Evolutionary conservation across 92 coral and sea anemone species (phyloP).

Genomic region (Phenganax stokvisi): DNA sequence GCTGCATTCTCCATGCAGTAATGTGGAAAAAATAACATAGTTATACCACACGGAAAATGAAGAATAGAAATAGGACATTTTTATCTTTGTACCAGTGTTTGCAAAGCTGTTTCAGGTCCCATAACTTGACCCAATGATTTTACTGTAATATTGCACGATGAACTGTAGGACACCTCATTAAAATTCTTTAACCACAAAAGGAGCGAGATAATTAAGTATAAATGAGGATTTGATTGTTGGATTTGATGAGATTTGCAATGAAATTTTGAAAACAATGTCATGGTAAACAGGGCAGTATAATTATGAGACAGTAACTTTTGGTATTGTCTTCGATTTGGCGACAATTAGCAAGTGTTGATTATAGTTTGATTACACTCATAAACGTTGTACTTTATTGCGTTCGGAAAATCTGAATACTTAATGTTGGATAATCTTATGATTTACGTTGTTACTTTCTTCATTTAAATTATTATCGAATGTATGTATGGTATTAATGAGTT

Average conservation of each 20-base stretch:
- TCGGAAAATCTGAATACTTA: not conserved
- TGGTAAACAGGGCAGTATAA: not conserved
- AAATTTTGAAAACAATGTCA: not conserved
- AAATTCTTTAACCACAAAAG: slow-evolving; percentile 36
- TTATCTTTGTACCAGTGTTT: not conserved
- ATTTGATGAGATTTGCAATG: slow-evolving; percentile 17
- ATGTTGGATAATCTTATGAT: not conserved
- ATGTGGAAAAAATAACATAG: not conserved
- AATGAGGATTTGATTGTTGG: slow-evolving; percentile 7
- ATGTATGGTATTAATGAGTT: no score
- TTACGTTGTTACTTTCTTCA: not conserved
- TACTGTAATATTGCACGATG: slow-evolving; percentile 19
- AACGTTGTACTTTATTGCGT: not conserved
- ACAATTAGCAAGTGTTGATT: no score
- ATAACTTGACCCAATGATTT: not conserved
- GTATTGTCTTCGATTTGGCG: not conserved
- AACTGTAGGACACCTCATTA: slow-evolving; percentile 12
- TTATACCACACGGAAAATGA: not conserved
- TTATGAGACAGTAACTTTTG: not conserved
- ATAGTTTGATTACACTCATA: not conserved
- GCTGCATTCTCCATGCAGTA: slow-evolving; percentile 1
- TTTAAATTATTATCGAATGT: not conserved
- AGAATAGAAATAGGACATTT: not conserved
- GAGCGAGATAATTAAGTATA: not conserved
- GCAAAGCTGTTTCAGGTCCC: not conserved